Base-by-base conservation (phyloP, 2,113 vertebrate genomes). In the Periophthalmus modestus region DNA sequence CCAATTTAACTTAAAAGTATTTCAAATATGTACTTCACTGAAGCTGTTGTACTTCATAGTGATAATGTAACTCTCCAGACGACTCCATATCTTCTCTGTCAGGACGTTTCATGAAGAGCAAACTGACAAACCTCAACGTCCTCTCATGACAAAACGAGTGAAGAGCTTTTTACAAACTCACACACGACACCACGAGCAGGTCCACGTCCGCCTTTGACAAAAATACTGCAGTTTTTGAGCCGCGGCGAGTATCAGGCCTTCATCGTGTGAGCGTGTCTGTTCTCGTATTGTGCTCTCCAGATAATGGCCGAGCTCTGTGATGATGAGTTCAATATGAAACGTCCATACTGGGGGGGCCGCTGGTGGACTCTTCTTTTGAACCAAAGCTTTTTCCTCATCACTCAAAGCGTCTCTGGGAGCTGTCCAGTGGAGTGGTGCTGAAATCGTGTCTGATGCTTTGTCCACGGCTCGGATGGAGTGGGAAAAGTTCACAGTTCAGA, bases 391-490 rank as follows among this genome's bases (percentile, higher is more conserved):
- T 73, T 78, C 71, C 80, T 63, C 73, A 47, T 46, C 19, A 0
- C 21, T 75, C 80, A 79, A 65, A 57, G 36, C 21, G 19, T 14
- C 74, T 68, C 55, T 69, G 50, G 23, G 85, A 83, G 82, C 84
- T 81, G 87, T 91, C 89, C 82, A 28, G 59, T 79, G 82, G 83
- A 76, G 68, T 77, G 82, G 71, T 75, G 86, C 89, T 85, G 82
- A 87, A 90, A 88, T 79, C 63, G 39, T 83, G 79, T 80, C 71
- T 68, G 34, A 14, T 68, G 67, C 74, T n/a, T 71, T n/a, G 28
- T 55, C 66, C 48, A 52, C 63, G 55, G 72, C 79, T 86, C 79
- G 84, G 66, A 75, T 74, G 66, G 11, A 55, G 52, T 55, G 69
- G 52, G 66, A 16, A 28, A 5, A 16, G 59, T 47, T n/a, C 52